A percentile compares a stretch with the other conserved stretches of the same genome.
Evolutionary conservation across 2,113 vertebrate genomes (phyloP).

Genomic region (Castor canadensis): DNA sequence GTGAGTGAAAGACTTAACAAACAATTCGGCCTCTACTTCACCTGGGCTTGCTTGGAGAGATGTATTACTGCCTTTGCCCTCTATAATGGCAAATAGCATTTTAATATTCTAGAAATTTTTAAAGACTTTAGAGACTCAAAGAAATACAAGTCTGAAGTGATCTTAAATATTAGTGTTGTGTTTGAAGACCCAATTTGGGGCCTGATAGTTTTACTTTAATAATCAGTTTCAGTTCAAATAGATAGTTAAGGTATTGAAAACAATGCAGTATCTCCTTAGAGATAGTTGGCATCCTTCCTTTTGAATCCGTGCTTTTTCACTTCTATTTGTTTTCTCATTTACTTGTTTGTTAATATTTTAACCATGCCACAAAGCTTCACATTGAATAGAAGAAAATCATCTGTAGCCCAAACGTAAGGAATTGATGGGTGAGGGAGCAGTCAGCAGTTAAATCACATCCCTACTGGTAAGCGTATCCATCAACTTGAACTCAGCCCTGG

Average conservation of each 20-base stretch:
- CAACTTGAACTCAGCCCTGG: not conserved
- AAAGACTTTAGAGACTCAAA: slow-evolving; percentile 13
- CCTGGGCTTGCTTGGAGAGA: not conserved
- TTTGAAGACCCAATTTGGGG: not conserved
- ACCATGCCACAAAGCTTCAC: not conserved
- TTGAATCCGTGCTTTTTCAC: not conserved
- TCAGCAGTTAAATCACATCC: not conserved
- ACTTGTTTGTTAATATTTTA: not conserved
- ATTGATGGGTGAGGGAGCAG: not conserved
- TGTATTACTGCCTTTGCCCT: not conserved
- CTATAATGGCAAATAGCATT: not conserved
- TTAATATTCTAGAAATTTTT: slow-evolving; percentile 21
- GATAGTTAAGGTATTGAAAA: not conserved
- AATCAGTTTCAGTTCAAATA: not conserved
- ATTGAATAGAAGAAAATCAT: not conserved
- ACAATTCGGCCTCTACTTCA: not conserved
- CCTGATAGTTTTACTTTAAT: not conserved
- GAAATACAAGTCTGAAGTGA: not conserved
- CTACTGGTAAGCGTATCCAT: not conserved
- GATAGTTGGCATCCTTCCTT: not conserved
- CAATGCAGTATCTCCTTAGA: not conserved
- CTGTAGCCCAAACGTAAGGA: not conserved
- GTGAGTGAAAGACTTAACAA: not conserved
- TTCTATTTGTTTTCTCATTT: slow-evolving; percentile 24
- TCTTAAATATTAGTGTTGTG: not conserved